These are phyloP conservation scores for Bradypodion pumilum DNA, from an alignment of 2,797 vertebrate species.

Conservation along the genomic window DNA sequence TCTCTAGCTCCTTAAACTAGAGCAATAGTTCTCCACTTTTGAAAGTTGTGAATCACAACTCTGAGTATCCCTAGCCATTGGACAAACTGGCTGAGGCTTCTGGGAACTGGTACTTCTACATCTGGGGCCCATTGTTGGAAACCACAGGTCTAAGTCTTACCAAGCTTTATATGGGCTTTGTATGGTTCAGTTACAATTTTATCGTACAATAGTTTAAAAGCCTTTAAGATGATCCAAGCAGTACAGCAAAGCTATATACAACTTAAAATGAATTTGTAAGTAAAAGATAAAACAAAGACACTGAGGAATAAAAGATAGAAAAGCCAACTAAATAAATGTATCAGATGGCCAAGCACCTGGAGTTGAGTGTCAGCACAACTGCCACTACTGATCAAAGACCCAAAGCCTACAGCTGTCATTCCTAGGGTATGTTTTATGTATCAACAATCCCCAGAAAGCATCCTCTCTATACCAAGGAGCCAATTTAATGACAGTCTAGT, in stretches of 20 bases:
- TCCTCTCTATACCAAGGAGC: background rate
- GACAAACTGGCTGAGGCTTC: too few species aligned
- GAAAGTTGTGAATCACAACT: too few species aligned
- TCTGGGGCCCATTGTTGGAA: too few species aligned
- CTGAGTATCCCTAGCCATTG: too few species aligned
- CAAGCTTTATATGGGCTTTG: background rate
- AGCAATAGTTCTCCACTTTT: too few species aligned
- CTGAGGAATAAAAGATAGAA: background rate
- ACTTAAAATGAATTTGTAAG: background rate
- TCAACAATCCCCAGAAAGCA: constrained; percentile 2
- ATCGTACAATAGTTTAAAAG: background rate
- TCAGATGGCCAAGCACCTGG: background rate
- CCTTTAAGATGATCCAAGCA: background rate
- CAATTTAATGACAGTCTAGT: background rate
- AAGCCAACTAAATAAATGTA: background rate
- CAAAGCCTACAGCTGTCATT: background rate
- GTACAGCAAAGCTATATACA: background rate
- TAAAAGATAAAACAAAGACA: background rate
- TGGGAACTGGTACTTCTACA: too few species aligned
- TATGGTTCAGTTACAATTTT: background rate
- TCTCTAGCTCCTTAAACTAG: background rate
- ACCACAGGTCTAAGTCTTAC: background rate
- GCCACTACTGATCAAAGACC: background rate
- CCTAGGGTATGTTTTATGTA: background rate
- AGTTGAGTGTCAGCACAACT: background rate